Base-by-base conservation (phyloP, 2,113 vertebrate species). In the Dromiciops gliroides region DNA sequence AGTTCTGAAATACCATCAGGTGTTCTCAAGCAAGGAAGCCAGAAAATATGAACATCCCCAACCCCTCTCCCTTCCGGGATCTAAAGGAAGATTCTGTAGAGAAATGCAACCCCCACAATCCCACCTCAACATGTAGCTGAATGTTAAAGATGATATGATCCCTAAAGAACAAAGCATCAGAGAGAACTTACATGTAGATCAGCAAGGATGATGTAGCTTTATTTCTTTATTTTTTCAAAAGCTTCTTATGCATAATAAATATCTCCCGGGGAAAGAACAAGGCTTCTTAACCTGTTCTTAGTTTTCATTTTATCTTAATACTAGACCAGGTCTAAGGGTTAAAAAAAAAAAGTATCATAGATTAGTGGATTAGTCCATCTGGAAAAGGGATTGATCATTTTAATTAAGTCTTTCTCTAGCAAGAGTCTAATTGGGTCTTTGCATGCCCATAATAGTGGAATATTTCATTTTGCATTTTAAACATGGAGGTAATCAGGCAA, bases 341-440 rank as follows among this genome's bases (percentile, higher is more conserved):
- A 95, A 89, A 95, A 93, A 26, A 56, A 67, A 31, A 67, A 67
- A 37, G 56, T 67, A 37, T 95, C 94, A 93, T 37, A 93, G 96
- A 96, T 97, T 95, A 96, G 97, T 97, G 91, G 37, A 92, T 97
- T 97, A 97, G 53, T 9, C 89, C 90, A 96, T 98, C 19, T 95
- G 96, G 94, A 93, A 98, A 89, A 93, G 47, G 9, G 49, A 94
- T 92, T 97, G 97, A 97, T 98, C 96, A 97, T 97, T 97, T 97
- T 97, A 97, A 98, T 97, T 16, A 60, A 11, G 12, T 44, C n/a
- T 83, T 44, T 44, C 16, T 83, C 67, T 83, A 92, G 97, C 91
- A 95, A 95, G 50, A 95, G 96, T 95, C 90, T 96, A 97, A 98
- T 97, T 98, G 97, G 25, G 52, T 88, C 96, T 90, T 92, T 96